phyloP scores from a whole-genome alignment of 2,888 invertebrate species.

The Chrysolina haemoptera region DNA sequence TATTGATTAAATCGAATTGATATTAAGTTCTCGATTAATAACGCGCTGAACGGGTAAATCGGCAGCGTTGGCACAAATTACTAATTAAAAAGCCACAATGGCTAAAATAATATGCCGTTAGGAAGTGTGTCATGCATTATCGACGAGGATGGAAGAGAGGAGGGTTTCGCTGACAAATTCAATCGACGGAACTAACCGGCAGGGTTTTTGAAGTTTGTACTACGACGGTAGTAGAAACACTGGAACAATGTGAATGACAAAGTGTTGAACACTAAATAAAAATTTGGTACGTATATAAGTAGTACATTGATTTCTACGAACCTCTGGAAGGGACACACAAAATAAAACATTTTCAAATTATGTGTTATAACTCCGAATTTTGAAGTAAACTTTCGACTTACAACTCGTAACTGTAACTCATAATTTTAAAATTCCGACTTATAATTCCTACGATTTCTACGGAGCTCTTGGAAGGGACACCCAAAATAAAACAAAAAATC shows the following conservation, averaged over 20 bases:
- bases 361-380: too few relatives aligned
- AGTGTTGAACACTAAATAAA: not conserved
- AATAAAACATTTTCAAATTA: too few relatives aligned
- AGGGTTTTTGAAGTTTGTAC: not conserved
- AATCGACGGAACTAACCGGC: not conserved
- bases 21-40: slow-evolving; percentile 17
- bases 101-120: slow-evolving; percentile 13
- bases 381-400: too few relatives aligned
- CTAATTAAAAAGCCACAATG: slow-evolving; percentile 11
- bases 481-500: too few relatives aligned
- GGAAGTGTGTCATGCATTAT: slow-evolving; percentile 10
- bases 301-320: too few relatives aligned
- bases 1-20: slow-evolving; percentile 13
- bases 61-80: slow-evolving; percentile 15
- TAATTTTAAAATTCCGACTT: too few relatives aligned
- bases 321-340: too few relatives aligned
- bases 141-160: slow-evolving; percentile 1
- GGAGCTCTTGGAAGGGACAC: too few relatives aligned
- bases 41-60: slow-evolving; percentile 5
- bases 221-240: not conserved
- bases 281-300: too few relatives aligned
- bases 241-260: not conserved
- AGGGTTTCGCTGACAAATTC: not conserved
- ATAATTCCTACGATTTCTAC: too few relatives aligned
- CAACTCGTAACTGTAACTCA: too few relatives aligned